Evolutionary conservation across 2,888 invertebrate genomes (phyloP), one percentile per base, ranked within the genome.

Genomic region (Andrena trimmerana): DNA sequence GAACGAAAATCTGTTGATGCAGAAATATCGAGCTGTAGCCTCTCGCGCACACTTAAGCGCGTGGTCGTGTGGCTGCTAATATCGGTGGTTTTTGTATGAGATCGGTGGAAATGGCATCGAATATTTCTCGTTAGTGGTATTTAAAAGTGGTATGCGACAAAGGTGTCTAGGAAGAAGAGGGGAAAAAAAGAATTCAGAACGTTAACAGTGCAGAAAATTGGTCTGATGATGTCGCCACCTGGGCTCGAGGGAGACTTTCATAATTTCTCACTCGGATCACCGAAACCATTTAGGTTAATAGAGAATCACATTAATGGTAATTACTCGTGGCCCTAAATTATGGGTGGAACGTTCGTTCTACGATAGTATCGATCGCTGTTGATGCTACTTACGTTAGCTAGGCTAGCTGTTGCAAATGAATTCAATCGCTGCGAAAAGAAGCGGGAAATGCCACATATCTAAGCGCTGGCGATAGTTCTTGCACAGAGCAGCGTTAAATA

Each of bases 1-100:
- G 97, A 91, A 99, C 99, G 95, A 99, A 99, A 95, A 99, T 99
- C 99, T 99, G 96, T 70, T 96, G 77, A 10, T 74, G 60, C 33
- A 86, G 73, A 86, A 75, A 83, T 2, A 48, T n/a, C 50, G 0
- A 2, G 24, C 5, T 66, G n/a, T 29, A 31, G 13, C 8, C 8
- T 33, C 31, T 42, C 8, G 24, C 7, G 27, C 10, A 2, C 10
- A 6, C 3, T 3, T 2, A 3, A 3, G 10, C 16, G 20, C 42
- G 42, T 24, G 20, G 33, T 60, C 20, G 31, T 33, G 31, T n/a
- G n/a, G 33, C n/a, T 2, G 5, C n/a, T 5, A 20, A 33, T 78
- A 52, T 78, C 67, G 24, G 72, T 72, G 80, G 67, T 67, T 62
- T 71, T 81, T 74, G 48, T 62, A 63, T 70, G 62, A 67, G 42